phyloP scores from a whole-genome alignment of 2,113 vertebrate species.

The Otis tarda region DNA sequence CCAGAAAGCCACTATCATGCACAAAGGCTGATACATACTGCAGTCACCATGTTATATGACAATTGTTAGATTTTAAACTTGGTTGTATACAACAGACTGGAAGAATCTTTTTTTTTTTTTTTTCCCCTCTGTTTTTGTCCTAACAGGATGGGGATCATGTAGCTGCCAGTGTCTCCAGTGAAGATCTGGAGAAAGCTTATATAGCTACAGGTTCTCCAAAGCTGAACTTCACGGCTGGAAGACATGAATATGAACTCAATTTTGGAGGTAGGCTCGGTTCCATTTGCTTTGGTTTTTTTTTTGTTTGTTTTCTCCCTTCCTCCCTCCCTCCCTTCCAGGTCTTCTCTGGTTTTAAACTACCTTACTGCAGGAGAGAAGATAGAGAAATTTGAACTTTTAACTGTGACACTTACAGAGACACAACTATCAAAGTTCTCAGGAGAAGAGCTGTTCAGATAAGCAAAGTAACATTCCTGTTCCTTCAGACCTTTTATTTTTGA shows the following conservation, averaged over 20 bases:
- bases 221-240: slow-evolving; percentile 81
- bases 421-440: not conserved
- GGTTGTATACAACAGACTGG: not conserved
- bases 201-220: slow-evolving; percentile 49
- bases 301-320: not conserved
- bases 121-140: not conserved
- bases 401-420: not conserved
- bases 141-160: slow-evolving; percentile 71
- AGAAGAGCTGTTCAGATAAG: not conserved
- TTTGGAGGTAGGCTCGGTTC: slow-evolving; percentile 79
- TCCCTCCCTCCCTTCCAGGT: not conserved
- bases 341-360: not conserved
- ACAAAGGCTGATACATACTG: not conserved
- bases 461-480: not conserved
- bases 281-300: not conserved
- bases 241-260: slow-evolving; percentile 80
- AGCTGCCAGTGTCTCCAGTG: slow-evolving; percentile 75
- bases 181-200: slow-evolving; percentile 83
- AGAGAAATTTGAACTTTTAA: not conserved
- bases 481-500: not conserved
- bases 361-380: not conserved
- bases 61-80: not conserved
- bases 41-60: not conserved
- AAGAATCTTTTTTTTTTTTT: not conserved
- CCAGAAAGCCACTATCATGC: not conserved